phyloP scores from a whole-genome alignment of 2,113 vertebrate genomes.

The Upupa epops region DNA sequence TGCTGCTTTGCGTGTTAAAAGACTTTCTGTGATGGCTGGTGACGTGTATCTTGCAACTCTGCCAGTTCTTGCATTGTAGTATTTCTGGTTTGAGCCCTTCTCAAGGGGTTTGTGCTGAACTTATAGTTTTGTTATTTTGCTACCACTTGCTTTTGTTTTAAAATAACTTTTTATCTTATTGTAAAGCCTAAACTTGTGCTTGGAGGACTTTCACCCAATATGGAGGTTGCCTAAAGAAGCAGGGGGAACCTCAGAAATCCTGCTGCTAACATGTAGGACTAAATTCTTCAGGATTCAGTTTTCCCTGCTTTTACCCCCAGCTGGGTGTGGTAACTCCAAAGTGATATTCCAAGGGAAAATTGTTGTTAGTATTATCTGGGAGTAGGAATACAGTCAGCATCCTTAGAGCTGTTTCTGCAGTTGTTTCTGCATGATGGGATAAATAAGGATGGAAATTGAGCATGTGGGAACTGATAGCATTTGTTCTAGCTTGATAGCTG shows the following conservation, averaged over 20 bases:
- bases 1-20: not conserved
- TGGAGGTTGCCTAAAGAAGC: not conserved
- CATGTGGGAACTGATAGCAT: not conserved
- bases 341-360: not conserved
- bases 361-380: not conserved
- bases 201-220: not conserved
- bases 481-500: not conserved
- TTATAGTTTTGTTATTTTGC: slow-evolving; percentile 37
- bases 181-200: not conserved
- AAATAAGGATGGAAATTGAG: not conserved
- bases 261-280: fast-evolving
- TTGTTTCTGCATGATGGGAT: not conserved
- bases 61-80: not conserved
- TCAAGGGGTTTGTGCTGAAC: not conserved
- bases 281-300: not conserved
- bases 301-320: not conserved
- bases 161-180: not conserved
- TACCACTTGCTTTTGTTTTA: slow-evolving; percentile 30
- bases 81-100: not conserved
- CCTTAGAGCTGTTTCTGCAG: not conserved
- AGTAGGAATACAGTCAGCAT: not conserved
- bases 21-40: not conserved
- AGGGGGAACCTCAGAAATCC: not conserved
- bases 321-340: not conserved
- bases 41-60: not conserved